Percentiles rank a stretch among this genome's conserved stretches.
Evolutionary conservation across 2,113 vertebrate genomes (phyloP).

Genomic region (Coryphaenoides rupestris): DNA sequence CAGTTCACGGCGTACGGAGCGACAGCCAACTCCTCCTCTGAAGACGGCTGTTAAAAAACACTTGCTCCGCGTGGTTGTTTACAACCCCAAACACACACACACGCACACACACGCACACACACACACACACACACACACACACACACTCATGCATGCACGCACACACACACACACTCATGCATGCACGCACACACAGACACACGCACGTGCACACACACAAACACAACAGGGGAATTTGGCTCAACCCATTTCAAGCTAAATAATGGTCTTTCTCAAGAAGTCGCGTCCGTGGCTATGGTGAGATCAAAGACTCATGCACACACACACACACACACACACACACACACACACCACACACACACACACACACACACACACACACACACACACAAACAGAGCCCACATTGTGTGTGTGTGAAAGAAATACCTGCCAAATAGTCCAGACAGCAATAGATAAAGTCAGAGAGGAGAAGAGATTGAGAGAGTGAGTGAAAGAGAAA

Average conservation of each 20-base stretch:
- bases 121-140: too few relatives aligned
- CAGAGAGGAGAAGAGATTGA: too few relatives aligned
- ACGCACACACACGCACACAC: too few relatives aligned
- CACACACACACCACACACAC: too few relatives aligned
- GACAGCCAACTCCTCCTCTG: slow-evolving; percentile 13
- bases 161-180: too few relatives aligned
- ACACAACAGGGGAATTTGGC: slow-evolving; percentile 36
- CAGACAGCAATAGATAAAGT: too few relatives aligned
- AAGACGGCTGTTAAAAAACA: slow-evolving; percentile 26
- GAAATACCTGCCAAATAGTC: not conserved
- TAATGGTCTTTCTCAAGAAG: slow-evolving; percentile 5
- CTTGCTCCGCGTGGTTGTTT: slow-evolving; percentile 23
- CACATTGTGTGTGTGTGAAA: not conserved
- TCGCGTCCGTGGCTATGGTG: slow-evolving; percentile 25
- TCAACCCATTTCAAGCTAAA: slow-evolving; percentile 30
- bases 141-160: too few relatives aligned
- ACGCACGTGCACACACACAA: not conserved
- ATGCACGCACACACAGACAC: too few relatives aligned
- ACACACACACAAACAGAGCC: too few relatives aligned
- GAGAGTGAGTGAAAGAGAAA: too few relatives aligned
- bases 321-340: too few relatives aligned
- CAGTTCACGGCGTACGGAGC: not conserved
- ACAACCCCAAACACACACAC: not conserved
- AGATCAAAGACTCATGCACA: not conserved
- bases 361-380: too few relatives aligned